Percentiles rank a stretch among this genome's conserved stretches.
Conservation (phyloP, 1,140 invertebrate species). For the Cydia amplana region DNA sequence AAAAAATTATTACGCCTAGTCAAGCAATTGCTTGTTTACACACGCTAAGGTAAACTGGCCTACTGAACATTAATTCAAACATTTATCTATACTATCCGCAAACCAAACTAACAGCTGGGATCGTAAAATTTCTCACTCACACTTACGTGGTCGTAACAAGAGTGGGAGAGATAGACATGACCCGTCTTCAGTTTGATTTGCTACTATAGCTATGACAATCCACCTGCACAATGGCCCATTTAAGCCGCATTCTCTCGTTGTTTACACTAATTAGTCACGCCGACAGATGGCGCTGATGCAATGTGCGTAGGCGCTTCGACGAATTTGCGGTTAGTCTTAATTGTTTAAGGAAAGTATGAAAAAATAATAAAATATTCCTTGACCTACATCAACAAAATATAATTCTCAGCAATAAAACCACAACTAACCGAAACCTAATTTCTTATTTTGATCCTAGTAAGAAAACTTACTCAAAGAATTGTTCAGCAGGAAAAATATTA, state of each 20-base stretch:
- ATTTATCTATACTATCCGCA: neutral
- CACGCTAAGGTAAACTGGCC: neutral
- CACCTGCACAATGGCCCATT: constrained; percentile 11
- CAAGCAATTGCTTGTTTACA: neutral
- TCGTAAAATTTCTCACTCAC: too few relatives aligned
- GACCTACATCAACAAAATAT: neutral
- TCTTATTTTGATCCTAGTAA: neutral
- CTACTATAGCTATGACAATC: neutral
- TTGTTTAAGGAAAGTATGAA: neutral
- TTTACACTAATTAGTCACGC: constrained; percentile 19
- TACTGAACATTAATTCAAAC: neutral
- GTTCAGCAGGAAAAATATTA: neutral
- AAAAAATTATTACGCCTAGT: too few relatives aligned
- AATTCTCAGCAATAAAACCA: neutral
- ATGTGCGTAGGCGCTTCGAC: constrained; percentile 10
- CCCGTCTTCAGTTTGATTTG: neutral
- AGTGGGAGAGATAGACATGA: neutral
- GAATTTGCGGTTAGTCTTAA: neutral
- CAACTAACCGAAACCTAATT: neutral
- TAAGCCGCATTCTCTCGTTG: constrained; percentile 7
- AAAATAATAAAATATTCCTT: neutral
- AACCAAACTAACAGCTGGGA: too few relatives aligned
- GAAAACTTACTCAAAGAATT: neutral
- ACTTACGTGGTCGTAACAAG: too few relatives aligned
- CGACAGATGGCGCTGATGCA: constrained; percentile 4